Base-by-base conservation (phyloP, 2,888 invertebrate genomes). In the Drosophila putrida region DNA sequence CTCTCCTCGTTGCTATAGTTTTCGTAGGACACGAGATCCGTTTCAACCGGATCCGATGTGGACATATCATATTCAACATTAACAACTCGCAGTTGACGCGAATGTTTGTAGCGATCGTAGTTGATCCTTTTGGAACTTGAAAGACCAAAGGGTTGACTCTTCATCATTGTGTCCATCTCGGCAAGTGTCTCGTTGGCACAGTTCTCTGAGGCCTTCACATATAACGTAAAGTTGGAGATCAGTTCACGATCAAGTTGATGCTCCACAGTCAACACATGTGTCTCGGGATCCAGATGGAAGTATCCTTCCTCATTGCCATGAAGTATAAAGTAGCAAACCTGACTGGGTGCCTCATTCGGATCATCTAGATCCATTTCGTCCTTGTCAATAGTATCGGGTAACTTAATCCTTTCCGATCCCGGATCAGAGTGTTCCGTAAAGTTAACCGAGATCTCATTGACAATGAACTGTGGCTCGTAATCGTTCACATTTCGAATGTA, bases 271-370 rank as follows among this genome's bases (percentile, higher is more conserved):
- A 93, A 71, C 11, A 92, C 95, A 90, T 98, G 97, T 6, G 95
- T 94, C 71, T 95, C 94, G 20, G 95, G 94, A 84, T 97, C 95
- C 25, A 98, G 91, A 50, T 93, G 93, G 90, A 98, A 98, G 60
- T 94, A 93, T 8, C 94, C 94, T 15, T 95, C 94, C 20, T 95
- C 95, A 89, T 98, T 97, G 11, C 98, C 98, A 6, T 95, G 95
- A n/a, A 98, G 95, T 53, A 98, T 96, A 89, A 95, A 98, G 91
- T 98, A 98, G 90, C 98, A 99, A n/a, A 98, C 97, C 68, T 96
- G 96, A 51, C 96, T 94, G 50, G 96, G 94, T 0, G 96, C 96
- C 80, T 96, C 96, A 75, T 96, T 96, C 2, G 96, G 94, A 82
- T 97, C 96, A 82, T 97, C 97, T 15, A 97, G 96, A 84, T 97